Base-by-base conservation (phyloP, 2,113 vertebrate species). In the Neodon shergylaensis region DNA sequence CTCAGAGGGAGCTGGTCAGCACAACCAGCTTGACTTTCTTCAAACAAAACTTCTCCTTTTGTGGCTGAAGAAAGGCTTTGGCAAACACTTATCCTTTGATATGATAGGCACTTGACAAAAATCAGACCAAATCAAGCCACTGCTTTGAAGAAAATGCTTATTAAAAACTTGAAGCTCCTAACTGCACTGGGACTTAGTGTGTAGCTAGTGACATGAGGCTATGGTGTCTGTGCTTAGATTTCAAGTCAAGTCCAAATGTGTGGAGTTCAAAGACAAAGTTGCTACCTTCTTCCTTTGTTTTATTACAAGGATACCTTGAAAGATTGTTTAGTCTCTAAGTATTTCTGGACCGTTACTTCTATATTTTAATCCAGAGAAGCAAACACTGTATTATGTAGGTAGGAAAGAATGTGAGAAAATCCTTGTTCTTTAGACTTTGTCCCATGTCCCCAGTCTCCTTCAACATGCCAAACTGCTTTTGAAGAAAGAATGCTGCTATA, bases 81-180 rank as follows among this genome's bases (percentile, higher is more conserved):
- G 98, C 98, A 98, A 98, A 98, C 97, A 96, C 98, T 98, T 97
- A 96, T 97, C 96, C 98, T 98, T 98, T 98, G 98, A 98, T 98
- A 98, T 97, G 97, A 98, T 98, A 97, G 88, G 93, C 98, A 98
- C 98, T 98, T 98, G 98, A 98, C 97, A 98, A 98, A 98, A 98
- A 98, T 98, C 98, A 96, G 96, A 93, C 92, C 97, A 98, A 98
- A 98, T 98, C 97, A 97, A 98, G 97, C 96, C 86, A 92, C 96
- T 91, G 94, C 97, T 98, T 98, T 98, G 98, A 98, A 98, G 98
- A 92, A 97, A 98, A 98, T 83, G 96, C 97, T 98, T 98, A 98
- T 98, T 98, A 98, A 98, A 98, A 98, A 97, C 95, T 95, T 76
- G 95, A 98, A 97, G 96, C 3, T 79, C 97, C 98, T 96, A 98